These are phyloP conservation scores for Bimastos eiseni DNA, from an alignment of 2,888 invertebrate genomes.

Conservation along the genomic window DNA sequence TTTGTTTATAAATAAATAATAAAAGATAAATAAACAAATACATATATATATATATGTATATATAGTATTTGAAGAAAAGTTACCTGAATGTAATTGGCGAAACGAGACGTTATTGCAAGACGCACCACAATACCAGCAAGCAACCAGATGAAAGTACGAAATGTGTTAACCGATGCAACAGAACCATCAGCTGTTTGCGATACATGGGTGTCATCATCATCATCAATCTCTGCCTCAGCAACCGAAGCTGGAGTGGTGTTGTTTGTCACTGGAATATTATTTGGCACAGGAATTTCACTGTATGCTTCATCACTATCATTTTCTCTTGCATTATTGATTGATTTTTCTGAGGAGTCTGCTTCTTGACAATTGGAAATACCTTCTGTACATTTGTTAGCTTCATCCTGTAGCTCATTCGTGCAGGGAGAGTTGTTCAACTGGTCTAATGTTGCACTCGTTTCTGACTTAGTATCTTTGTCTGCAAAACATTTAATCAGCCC, in stretches of 20 bases:
- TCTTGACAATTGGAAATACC: background rate
- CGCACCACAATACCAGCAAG: conserved; percentile 7
- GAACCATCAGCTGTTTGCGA: conserved; percentile 6
- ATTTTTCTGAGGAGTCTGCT: background rate
- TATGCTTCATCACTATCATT: background rate
- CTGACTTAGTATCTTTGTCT: background rate
- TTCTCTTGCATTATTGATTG: background rate
- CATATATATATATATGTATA: background rate
- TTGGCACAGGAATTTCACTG: background rate
- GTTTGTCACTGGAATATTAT: background rate
- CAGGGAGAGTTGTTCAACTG: background rate
- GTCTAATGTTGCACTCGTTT: background rate
- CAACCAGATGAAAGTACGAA: conserved; percentile 7
- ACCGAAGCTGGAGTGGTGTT: background rate
- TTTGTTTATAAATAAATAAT: background rate
- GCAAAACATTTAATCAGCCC: background rate
- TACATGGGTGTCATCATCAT: background rate
- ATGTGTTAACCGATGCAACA: background rate
- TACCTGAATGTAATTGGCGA: background rate
- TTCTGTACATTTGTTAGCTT: background rate
- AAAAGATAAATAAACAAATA: background rate
- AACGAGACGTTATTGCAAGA: background rate
- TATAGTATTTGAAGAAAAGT: background rate
- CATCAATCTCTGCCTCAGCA: conserved; percentile 1
- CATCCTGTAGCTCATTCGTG: background rate